Percentiles rank a stretch among this genome's conserved stretches.
These are phyloP conservation scores for Volucella bombylans DNA, from an alignment of 2,888 invertebrate species.

Conservation along the genomic window DNA sequence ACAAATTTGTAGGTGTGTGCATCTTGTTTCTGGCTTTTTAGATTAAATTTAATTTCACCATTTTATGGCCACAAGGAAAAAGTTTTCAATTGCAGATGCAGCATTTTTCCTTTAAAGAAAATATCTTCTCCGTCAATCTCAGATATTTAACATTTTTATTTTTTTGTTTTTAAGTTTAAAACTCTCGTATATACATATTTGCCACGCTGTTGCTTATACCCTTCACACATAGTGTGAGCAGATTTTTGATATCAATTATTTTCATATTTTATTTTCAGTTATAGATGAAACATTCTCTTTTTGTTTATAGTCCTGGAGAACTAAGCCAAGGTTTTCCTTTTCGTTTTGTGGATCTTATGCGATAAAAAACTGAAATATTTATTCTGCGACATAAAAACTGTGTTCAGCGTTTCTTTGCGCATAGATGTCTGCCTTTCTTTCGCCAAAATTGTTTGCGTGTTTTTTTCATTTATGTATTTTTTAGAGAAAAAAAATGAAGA, in stretches of 20 bases:
- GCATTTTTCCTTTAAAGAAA: too few species aligned
- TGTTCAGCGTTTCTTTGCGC: not conserved
- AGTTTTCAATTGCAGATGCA: too few species aligned
- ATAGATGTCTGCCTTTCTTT: not conserved
- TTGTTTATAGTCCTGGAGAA: not conserved
- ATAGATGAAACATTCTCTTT: slow-evolving; percentile 3
- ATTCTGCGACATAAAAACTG: slow-evolving; percentile 17
- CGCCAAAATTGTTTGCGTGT: slow-evolving; percentile 2
- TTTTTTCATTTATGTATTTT: slow-evolving; percentile 1
- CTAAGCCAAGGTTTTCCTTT: slow-evolving; percentile 9
- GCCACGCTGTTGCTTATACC: not conserved
- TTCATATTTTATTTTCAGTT: slow-evolving; percentile 1
- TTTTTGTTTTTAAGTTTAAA: too few species aligned
- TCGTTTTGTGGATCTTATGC: not conserved
- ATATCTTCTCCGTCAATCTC: too few species aligned
- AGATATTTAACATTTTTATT: too few species aligned
- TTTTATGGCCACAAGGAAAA: too few species aligned
- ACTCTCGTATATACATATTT: too few species aligned
- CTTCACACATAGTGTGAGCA: not conserved
- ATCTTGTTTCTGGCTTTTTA: too few species aligned
- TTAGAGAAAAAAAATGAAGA: not conserved
- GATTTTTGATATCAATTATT: slow-evolving; percentile 10
- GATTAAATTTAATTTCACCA: too few species aligned
- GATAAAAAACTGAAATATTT: slow-evolving; percentile 30
- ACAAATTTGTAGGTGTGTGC: too few species aligned